Base-by-base conservation (phyloP, 1,140 invertebrate genomes). In the Lucilia cuprina region DNA sequence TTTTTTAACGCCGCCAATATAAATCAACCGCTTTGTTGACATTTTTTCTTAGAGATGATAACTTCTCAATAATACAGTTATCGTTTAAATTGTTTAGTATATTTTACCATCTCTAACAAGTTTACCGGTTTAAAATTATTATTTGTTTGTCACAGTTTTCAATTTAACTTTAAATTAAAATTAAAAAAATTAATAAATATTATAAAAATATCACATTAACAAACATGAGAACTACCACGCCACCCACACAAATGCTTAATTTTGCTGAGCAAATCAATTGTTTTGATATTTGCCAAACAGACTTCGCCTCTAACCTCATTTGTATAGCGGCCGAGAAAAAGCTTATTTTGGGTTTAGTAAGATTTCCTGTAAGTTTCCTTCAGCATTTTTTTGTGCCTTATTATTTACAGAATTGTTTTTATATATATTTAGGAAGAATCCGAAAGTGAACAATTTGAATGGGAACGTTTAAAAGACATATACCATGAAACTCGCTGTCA, bases 401-500 rank as follows among this genome's bases (percentile, higher is more conserved):
- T 84, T 1, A 21, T 70, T 82, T 19, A 19, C 10, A 19, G 2
- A 10, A 60, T 25, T 34, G 12, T 7, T 21, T 80, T 21, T 21
- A 41, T 78, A 34, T 21, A 9, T 49, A 17, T 17, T 8, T 14
- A 13, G 19, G 10, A 82, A 19, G 14, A 84, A 65, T 50, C 30
- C 83, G 90, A 91, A 75, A 86, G 74, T 50, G 87, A 86, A 8
- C 85, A 85, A 35, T 88, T 92, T 50, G 84, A 86, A 19, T 91
- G 88, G 85, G 85, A 87, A 65, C 87, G 85, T 49, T 34, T 91
- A 4, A 86, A 88, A 49, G 90, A 93, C 83, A 91, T 94, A 86
- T 89, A 93, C 75, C 92, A 94, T 84, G 91, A 92, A 47, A 92
- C 88, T 50, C 90, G 92, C 87, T 92, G 93, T 80, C 92, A 93